A percentile compares a stretch with the other conserved stretches of the same genome.
Conservation (phyloP, 1,140 invertebrate species). For the Brachionus sp. region DNA sequence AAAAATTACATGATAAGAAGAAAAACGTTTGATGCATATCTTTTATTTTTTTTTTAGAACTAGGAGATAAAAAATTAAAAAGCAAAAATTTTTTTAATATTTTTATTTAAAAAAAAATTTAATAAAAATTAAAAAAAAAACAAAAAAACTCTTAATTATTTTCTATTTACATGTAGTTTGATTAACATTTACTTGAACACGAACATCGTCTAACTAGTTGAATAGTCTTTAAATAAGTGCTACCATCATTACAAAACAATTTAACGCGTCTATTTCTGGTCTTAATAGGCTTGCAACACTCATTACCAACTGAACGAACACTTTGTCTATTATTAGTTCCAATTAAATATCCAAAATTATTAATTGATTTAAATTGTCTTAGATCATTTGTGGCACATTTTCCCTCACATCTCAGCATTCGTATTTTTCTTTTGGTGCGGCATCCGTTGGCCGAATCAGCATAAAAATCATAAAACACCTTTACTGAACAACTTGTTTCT, state of each 20-base stretch:
- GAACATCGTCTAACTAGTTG: constrained; percentile 86
- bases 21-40: no score
- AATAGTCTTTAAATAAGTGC: constrained; percentile 86
- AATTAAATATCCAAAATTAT: background rate
- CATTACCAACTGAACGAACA: constrained; percentile 57
- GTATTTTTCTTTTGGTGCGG: constrained; percentile 51
- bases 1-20: no score
- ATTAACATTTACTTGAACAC: constrained; percentile 51
- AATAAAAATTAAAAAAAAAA: background rate
- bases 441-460: constrained; percentile 54
- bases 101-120: background rate
- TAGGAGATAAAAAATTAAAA: no score
- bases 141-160: background rate
- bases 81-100: no score
- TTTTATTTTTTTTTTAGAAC: no score
- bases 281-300: constrained; percentile 80
- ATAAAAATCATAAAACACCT: constrained; percentile 53
- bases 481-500: constrained; percentile 49
- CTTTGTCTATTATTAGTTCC: constrained; percentile 10
- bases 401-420: constrained; percentile 53
- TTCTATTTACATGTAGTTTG: background rate
- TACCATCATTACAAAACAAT: constrained; percentile 83
- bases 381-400: constrained; percentile 5
- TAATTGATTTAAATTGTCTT: background rate
- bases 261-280: constrained; percentile 87